phyloP scores from a whole-genome alignment of 2,113 vertebrate species.

The Colistium nudipinnis region DNA sequence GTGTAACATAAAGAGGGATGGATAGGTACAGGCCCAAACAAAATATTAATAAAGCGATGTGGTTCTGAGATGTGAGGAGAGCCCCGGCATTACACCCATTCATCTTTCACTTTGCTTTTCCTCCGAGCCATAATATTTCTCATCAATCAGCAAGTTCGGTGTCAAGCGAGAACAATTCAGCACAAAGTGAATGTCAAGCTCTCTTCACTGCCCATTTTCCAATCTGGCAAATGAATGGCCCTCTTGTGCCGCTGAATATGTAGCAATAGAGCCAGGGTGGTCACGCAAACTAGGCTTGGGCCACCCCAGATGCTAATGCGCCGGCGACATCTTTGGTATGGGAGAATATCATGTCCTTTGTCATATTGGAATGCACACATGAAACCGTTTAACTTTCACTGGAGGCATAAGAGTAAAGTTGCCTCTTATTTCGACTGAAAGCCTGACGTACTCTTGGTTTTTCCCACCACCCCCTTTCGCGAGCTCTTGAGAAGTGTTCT shows the following conservation, averaged over 20 bases:
- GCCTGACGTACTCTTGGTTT: background rate
- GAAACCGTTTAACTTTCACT: background rate
- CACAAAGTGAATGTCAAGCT: constrained; percentile 73
- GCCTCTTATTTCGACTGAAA: background rate
- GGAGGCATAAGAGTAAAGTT: background rate
- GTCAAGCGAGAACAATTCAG: constrained; percentile 80
- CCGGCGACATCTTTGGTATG: constrained; percentile 8
- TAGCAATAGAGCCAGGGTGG: constrained; percentile 78
- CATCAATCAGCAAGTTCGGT: constrained; percentile 82
- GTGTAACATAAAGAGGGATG: constrained; percentile 78
- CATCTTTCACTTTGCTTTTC: constrained; percentile 81
- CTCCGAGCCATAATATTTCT: constrained; percentile 78
- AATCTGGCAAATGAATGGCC: constrained; percentile 84
- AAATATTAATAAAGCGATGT: constrained; percentile 84
- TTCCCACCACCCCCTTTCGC: constrained; percentile 1
- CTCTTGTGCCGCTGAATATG: constrained; percentile 86
- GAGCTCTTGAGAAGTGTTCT: constrained; percentile 44
- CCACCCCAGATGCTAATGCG: constrained; percentile 50
- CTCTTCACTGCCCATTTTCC: constrained; percentile 70
- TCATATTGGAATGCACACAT: background rate
- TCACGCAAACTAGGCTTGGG: constrained; percentile 76
- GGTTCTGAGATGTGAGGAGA: constrained; percentile 77
- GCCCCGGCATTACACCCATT: constrained; percentile 75
- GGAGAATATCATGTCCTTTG: constrained; percentile 10
- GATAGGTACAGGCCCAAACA: constrained; percentile 73